Base-by-base conservation (phyloP, 2,888 invertebrate genomes). In the Limenitis camilla region DNA sequence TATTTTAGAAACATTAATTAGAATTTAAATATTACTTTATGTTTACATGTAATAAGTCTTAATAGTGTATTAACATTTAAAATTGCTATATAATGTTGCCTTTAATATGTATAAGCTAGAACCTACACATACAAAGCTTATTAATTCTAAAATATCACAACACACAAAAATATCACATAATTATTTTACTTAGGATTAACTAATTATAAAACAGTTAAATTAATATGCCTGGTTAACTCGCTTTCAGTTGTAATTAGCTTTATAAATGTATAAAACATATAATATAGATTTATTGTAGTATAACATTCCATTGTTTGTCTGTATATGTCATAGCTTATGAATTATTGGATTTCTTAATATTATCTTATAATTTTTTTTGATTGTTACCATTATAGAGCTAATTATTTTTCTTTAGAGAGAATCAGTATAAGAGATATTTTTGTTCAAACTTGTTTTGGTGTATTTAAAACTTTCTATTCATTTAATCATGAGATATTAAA, bases 151-250 rank as follows among this genome's bases (percentile, higher is more conserved):
- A 63, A 65, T 72, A 74, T 81, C 76, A 80, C 78, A 76, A 76
- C 74, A 79, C 77, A 76, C 76, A 58, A 61, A 70, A 69, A 69
- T 81, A 81, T 81, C 81, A 81, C 81, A 76, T 72, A 55, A 52
- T 47, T 38, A 32, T 48, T 50, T 49, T 29, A 30, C 28, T 45
- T 38, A 40, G 35, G 41, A 51, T 31, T 27, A 44, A 11, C 5
- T 44, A n/a, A 11, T 32, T 29, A 19, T 7, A 1, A 30, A 11
- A 27, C 30, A 27, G 29, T 39, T 27, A 9, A 19, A 40, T 33
- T 44, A 44, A 19, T 40, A 8, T 4, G 39, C 29, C 31, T 27
- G 33, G 9, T 40, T 44, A 5, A 30, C 10, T 10, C 9, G 11
- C 11, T 35, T 29, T 8, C 6, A 36, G 36, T 40, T 27, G n/a